Base-by-base conservation (phyloP, 2,797 vertebrate genomes). In the Odontamblyopus lacepedii region DNA sequence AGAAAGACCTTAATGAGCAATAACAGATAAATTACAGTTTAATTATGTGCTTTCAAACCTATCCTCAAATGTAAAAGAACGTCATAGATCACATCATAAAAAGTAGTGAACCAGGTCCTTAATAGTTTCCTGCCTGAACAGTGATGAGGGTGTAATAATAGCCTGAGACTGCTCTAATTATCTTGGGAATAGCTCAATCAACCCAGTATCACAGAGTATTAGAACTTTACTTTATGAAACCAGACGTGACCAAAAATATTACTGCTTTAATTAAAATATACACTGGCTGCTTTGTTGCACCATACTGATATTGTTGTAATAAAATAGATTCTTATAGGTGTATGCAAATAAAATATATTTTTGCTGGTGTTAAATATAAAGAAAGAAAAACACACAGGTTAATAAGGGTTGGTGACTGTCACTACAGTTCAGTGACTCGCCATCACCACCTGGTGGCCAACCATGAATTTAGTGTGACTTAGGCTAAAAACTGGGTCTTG, bases 381-480 rank as follows among this genome's bases (percentile, higher is more conserved):
- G 41, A 44, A 44, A 44, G 41, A 48, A 15, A 15, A 15, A 48
- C 44, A 15, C 44, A 48, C 13, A 15, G 12, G 13, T 15, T 13
- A 48, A 48, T 48, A 48, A 48, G 44, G 13, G 15, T 16, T 48
- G 3, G 44, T 5, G 44, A 48, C 13, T 3, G 12, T 48, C 44
- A 15, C 13, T 48, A 3, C 41, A 15, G 44, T 44, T 11, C 6
- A 19, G 1, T 0, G 16, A 62, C 70, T 82, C 77, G 55, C 23
- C 32, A 30, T 70, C 78, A 19, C 84, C 87, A 78, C 65, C 88
- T 70, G 51, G 77, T 85, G 90, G 82, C 13, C 60, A 66, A 1
- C 71, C 2, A 57, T 11, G 26, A 69, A 67, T 5, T 5, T 27
- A 26, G 23, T 57, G 3, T 56, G 11, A 26, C 18, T 6, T 5